Evolutionary conservation across 2,888 invertebrate species (phyloP).

Genomic region (Phlogophora meticulosa): DNA sequence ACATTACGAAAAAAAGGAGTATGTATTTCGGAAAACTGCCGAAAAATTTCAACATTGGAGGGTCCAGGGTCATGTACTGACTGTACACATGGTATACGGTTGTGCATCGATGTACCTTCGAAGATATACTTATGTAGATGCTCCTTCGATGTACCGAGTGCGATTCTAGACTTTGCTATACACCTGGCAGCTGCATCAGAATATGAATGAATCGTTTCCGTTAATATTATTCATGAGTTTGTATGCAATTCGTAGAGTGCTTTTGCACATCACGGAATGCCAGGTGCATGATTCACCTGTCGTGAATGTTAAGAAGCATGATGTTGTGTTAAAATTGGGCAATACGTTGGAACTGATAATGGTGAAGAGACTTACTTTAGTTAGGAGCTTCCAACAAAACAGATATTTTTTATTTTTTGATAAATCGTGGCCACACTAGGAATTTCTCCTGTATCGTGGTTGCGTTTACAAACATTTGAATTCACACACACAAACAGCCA

Average conservation of each 20-base stretch:
- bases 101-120: no score
- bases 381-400: background rate
- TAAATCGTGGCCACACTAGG: background rate
- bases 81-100: no score
- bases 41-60: no score
- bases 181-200: background rate
- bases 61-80: no score
- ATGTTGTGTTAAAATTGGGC: conserved; percentile 2
- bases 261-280: conserved; percentile 17
- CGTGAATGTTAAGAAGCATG: background rate
- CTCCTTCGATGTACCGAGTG: background rate
- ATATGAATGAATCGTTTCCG: conserved; percentile 13
- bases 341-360: background rate
- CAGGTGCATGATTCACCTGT: conserved; percentile 15
- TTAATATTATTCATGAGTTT: conserved; percentile 11
- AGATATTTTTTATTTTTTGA: no score
- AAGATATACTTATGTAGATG: no score
- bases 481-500: no score
- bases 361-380: background rate
- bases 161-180: background rate
- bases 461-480: no score
- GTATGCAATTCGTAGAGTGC: background rate
- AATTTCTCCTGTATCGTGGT: no score
- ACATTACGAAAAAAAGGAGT: no score
- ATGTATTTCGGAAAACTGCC: no score